Percentiles rank a stretch among this genome's conserved stretches.
Evolutionary conservation across 2,113 vertebrate species (phyloP).

Genomic region (Apodemus speciosus): DNA sequence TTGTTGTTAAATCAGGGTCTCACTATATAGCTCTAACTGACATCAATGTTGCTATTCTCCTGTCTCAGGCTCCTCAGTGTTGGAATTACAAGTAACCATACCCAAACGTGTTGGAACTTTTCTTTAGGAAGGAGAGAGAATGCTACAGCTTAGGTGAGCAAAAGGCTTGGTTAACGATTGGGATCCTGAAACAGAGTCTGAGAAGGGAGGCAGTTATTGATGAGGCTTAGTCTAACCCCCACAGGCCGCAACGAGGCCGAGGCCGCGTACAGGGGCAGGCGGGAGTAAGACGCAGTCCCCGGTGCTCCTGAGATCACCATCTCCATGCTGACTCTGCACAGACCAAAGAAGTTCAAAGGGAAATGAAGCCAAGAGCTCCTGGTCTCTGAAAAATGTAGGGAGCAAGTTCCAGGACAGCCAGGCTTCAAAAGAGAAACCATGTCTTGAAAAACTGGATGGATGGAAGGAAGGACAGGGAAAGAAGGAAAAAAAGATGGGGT

Average conservation of each 20-base stretch:
- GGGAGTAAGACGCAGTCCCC: not conserved
- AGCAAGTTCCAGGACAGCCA: not conserved
- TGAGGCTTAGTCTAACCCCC: not conserved
- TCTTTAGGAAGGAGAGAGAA: not conserved
- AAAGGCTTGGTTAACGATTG: not conserved
- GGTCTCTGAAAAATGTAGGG: not conserved
- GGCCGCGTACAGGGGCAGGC: not conserved
- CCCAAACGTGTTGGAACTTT: not conserved
- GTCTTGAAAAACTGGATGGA: not conserved
- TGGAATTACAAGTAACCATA: not conserved
- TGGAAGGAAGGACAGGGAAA: not conserved
- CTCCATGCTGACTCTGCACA: not conserved
- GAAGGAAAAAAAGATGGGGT: no score
- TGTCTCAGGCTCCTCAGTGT: not conserved
- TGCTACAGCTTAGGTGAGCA: not conserved
- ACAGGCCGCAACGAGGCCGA: not conserved
- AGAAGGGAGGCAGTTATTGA: slow-evolving; percentile 25
- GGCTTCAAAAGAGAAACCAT: not conserved
- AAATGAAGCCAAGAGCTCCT: slow-evolving; percentile 17
- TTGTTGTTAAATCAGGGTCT: not conserved
- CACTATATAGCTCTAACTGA: not conserved
- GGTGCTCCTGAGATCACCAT: not conserved
- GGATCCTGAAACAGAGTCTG: not conserved
- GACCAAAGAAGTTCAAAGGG: not conserved
- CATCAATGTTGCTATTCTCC: not conserved